Percentiles rank a stretch among this genome's conserved stretches.
These are phyloP conservation scores for Axis porcinus DNA, from an alignment of 2,113 vertebrate genomes.

Conservation along the genomic window DNA sequence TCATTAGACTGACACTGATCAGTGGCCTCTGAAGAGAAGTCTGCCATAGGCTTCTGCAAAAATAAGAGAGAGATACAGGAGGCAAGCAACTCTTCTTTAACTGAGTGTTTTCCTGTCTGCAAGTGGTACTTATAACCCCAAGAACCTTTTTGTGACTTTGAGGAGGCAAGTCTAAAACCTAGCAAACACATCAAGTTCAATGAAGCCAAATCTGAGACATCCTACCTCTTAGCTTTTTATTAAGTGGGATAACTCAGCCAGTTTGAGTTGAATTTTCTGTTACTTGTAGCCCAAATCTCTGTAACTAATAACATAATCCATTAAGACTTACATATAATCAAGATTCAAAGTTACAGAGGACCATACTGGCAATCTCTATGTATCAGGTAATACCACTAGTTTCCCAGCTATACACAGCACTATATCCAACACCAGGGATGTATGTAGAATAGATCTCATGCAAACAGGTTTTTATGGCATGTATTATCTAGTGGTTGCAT, in stretches of 20 bases:
- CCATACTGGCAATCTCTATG: neutral
- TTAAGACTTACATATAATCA: neutral
- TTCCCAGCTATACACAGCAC: neutral
- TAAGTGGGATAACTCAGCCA: neutral
- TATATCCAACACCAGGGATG: neutral
- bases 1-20: neutral
- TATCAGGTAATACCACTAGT: neutral
- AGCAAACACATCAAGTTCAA: neutral
- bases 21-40: neutral
- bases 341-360: neutral
- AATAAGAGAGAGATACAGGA: neutral
- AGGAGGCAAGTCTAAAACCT: neutral
- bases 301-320: neutral
- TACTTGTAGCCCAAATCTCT: neutral
- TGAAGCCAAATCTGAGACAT: neutral
- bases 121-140: neutral
- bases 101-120: neutral
- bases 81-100: neutral
- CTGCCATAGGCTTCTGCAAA: neutral
- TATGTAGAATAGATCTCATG: neutral
- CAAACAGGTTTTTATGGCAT: neutral
- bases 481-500: neutral
- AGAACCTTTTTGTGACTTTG: neutral
- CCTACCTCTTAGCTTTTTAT: neutral
- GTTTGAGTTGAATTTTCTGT: neutral